Percentiles rank a stretch among this genome's conserved stretches.
These are phyloP conservation scores for Caiman crocodilus DNA, from an alignment of 2,797 vertebrate genomes.

Conservation along the genomic window DNA sequence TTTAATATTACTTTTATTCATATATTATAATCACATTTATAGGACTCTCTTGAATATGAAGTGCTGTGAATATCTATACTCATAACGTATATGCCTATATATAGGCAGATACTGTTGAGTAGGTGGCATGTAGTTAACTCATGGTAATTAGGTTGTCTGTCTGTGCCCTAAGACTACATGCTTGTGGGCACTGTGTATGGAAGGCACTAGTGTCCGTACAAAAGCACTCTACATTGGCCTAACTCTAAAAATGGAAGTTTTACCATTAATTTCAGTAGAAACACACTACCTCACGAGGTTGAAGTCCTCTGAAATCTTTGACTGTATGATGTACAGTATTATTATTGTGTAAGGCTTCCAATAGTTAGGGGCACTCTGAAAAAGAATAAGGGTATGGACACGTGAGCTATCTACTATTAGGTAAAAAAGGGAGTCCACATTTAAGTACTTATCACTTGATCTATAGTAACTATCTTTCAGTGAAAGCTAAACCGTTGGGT, in stretches of 20 bases:
- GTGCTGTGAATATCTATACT: background rate
- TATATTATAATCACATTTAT: background rate
- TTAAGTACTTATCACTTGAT: too few relatives aligned
- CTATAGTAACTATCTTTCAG: too few relatives aligned
- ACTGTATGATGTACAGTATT: background rate
- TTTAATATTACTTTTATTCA: background rate
- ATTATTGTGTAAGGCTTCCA: background rate
- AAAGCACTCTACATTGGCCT: background rate
- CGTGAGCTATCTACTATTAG: too few relatives aligned
- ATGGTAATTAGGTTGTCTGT: too few relatives aligned
- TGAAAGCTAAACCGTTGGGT: too few relatives aligned
- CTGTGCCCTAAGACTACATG: too few relatives aligned
- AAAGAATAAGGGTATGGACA: background rate
- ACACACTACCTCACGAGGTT: background rate
- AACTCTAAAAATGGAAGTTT: background rate
- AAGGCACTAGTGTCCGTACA: background rate
- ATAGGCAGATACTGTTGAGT: too few relatives aligned
- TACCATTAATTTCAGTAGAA: background rate
- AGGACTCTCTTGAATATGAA: background rate
- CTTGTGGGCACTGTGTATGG: too few relatives aligned
- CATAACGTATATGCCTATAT: background rate
- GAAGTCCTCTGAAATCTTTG: constrained; percentile 20
- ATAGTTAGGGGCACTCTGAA: background rate
- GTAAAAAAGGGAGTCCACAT: too few relatives aligned
- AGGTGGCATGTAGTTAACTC: too few relatives aligned